Evolutionary conservation across 2,113 vertebrate species (phyloP).

Genomic region (Centropus bengalensis): DNA sequence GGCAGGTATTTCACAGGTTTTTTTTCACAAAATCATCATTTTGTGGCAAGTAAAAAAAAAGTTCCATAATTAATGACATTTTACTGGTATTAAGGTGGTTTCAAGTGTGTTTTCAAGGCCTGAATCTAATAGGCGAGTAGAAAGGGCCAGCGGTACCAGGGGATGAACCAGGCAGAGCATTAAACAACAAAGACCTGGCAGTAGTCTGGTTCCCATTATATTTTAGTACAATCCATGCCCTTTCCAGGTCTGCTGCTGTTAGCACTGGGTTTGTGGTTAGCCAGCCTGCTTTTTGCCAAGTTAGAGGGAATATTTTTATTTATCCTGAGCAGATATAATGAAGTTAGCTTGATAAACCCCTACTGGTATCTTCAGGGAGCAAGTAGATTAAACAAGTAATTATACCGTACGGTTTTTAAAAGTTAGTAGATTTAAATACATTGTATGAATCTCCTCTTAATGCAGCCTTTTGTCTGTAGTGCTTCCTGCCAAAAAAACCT

Average conservation of each 20-base stretch:
- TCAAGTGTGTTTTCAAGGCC: not conserved
- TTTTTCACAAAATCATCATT: not conserved
- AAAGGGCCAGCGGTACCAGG: not conserved
- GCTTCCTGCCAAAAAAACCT: slow-evolving; percentile 81
- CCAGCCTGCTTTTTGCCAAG: not conserved
- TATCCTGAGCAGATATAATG: slow-evolving; percentile 50
- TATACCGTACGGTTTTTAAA: slow-evolving; percentile 81
- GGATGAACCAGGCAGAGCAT: not conserved
- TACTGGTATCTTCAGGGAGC: slow-evolving; percentile 74
- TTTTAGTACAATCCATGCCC: not conserved
- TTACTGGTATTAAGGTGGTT: not conserved
- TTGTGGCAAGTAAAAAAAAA: not conserved
- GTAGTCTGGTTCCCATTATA: not conserved
- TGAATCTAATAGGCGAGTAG: not conserved
- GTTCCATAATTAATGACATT: not conserved
- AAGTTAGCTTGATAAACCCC: slow-evolving; percentile 65
- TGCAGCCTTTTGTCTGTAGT: slow-evolving; percentile 74
- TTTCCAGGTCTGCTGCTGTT: not conserved
- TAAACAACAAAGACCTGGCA: not conserved
- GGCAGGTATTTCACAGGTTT: slow-evolving; percentile 15
- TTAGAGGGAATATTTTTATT: slow-evolving; percentile 28
- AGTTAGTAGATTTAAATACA: slow-evolving; percentile 80
- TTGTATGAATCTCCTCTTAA: slow-evolving; percentile 75
- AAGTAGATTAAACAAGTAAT: slow-evolving; percentile 83
- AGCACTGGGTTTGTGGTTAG: not conserved